Percentiles rank a stretch among this genome's conserved stretches.
Conservation (phyloP, 1,140 invertebrate genomes). For the Phenacoccus solenopsis region DNA sequence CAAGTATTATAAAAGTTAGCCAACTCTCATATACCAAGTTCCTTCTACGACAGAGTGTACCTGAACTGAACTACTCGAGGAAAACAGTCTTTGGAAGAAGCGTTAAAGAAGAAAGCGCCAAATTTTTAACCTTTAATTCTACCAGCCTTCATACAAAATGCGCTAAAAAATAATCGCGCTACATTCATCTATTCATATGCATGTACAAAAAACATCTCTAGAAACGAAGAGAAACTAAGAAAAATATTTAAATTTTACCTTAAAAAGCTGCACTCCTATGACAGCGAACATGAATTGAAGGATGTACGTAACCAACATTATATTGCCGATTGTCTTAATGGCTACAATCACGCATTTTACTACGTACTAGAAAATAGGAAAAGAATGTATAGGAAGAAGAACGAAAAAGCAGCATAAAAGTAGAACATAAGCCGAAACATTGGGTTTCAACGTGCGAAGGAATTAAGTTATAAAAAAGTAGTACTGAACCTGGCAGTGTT, state of each 20-base stretch:
- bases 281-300: slow-evolving; percentile 99
- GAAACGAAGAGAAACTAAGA: slow-evolving; percentile 3
- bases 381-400: slow-evolving; percentile 21
- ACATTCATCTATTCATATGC: background rate
- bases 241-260: slow-evolving; percentile 51
- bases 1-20: too few species aligned
- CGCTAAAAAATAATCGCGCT: background rate
- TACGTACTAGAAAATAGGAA: slow-evolving; percentile 65
- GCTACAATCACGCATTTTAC: slow-evolving; percentile 98
- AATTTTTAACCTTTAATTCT: too few species aligned
- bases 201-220: background rate
- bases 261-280: slow-evolving; percentile 99
- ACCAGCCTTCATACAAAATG: background rate
- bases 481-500: slow-evolving; percentile 8
- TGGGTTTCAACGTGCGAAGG: background rate
- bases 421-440: background rate
- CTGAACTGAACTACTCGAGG: too few species aligned
- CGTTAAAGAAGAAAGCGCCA: too few species aligned
- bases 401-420: background rate
- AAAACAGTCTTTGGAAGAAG: too few species aligned
- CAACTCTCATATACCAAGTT: too few species aligned
- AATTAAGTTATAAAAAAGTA: background rate
- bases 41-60: too few species aligned
- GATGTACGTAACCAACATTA: slow-evolving; percentile 96
- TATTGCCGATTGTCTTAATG: slow-evolving; percentile 98